Evolutionary conservation across 2,797 vertebrate genomes (phyloP), one percentile per base, ranked within the genome.

Genomic region (Diplodus sargus): DNA sequence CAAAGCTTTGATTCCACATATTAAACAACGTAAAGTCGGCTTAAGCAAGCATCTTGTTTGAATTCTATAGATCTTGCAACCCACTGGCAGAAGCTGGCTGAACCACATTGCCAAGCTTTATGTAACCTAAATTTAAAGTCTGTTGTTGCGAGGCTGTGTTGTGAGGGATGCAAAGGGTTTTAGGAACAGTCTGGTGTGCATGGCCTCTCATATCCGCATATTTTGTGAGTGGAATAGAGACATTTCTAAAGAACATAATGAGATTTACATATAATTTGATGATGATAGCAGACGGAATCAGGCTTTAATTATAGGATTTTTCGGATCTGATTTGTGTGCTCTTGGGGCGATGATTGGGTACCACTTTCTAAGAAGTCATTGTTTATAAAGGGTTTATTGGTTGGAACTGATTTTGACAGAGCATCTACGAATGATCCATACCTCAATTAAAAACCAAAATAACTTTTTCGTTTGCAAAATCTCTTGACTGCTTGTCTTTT

Each of bases 241-340:
- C 70, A 22, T 69, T 73, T 56, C 43, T 20, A 53, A 22, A 25
- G 45, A 14, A 15, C 54, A 54, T 60, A 16, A 74, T 61, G 23
- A 49, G 60, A 66, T 78, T 70, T 52, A 20, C 17, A 70, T 75
- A 15, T 67, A 0, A 71, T 75, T 58, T 60, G 12, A 47, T n/a
- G 52, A 72, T 39, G 42, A 65, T 34, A 22, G 64, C 51, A 43
- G 49, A n/a, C 16, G 1, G 45, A 53, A 49, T 28, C 25, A 7
- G 51, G 43, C 42, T 58, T 51, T 53, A 13, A 22, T 56, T 63
- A 8, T 23, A 20, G 56, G 7, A 17, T 42, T n/a, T 30, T 42
- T 11, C 23, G 23, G 20, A 28, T 7, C 25, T 22, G 13, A 34
- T 76, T 3, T 39, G 5, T 70, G 22, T 5, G 18, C 1, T 1